phyloP scores from a whole-genome alignment of 2,113 vertebrate species.

The Pontoporia blainvillei region DNA sequence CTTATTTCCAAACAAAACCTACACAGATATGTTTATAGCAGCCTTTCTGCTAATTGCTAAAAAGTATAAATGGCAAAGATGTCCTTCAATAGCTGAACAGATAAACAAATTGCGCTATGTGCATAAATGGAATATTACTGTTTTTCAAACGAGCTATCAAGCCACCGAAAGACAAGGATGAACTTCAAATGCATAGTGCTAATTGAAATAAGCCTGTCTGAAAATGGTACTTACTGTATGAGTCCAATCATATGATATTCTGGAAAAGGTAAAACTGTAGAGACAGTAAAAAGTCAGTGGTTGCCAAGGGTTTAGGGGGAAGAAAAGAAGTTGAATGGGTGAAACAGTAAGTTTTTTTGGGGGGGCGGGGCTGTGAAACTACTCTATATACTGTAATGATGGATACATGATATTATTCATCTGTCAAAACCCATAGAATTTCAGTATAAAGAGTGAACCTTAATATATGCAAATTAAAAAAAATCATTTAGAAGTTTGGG shows the following conservation, averaged over 20 bases:
- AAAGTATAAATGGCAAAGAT: neutral
- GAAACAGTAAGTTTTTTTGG: neutral
- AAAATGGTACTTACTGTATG: neutral
- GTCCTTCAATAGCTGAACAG: too few species aligned
- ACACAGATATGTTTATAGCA: neutral
- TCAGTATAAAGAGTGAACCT: too few species aligned
- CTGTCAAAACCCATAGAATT: too few species aligned
- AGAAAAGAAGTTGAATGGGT: neutral
- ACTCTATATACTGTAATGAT: neutral
- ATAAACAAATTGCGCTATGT: too few species aligned
- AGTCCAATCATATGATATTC: neutral
- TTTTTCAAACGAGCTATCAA: neutral
- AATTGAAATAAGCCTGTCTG: neutral
- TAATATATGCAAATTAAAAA: too few species aligned
- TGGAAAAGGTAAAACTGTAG: too few species aligned
- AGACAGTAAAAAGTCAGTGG: too few species aligned
- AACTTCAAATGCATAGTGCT: neutral
- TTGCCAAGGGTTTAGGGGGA: too few species aligned
- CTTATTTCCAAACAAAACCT: neutral
- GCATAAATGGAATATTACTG: neutral
- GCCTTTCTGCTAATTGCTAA: neutral
- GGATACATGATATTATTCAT: too few species aligned
- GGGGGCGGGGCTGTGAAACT: neutral
- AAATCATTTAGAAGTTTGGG: neutral
- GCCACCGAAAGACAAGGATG: neutral